Evolutionary conservation across 1,140 invertebrate genomes (phyloP).

Genomic region (Caenorhabditis tropicalis): DNA sequence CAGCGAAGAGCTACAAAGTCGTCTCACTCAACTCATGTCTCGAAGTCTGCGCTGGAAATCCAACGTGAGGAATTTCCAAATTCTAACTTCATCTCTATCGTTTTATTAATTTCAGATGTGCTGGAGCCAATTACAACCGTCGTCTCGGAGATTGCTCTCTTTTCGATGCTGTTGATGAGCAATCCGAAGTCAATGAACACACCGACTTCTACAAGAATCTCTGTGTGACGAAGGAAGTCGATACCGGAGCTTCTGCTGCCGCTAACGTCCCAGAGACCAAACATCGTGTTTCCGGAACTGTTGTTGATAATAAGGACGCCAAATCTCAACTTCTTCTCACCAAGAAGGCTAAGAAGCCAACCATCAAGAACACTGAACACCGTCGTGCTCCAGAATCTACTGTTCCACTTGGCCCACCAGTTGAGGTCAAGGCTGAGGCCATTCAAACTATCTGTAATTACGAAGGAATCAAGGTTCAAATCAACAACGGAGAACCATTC

Average conservation of each 20-base stretch:
- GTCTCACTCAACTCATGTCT: constrained; percentile 67
- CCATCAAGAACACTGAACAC: constrained; percentile 55
- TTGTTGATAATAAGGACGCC: constrained; percentile 33
- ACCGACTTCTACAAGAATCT: constrained; percentile 71
- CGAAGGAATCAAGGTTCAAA: constrained; percentile 69
- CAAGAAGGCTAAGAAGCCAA: constrained; percentile 60
- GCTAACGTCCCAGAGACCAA: constrained; percentile 65
- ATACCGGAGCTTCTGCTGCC: constrained; percentile 59
- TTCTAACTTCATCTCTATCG: too few species aligned
- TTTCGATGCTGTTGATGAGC: constrained; percentile 63
- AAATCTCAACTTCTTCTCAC: constrained; percentile 21
- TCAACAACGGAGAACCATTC: constrained; percentile 69
- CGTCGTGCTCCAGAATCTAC: constrained; percentile 51
- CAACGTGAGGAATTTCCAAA: constrained; percentile 46
- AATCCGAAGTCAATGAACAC: constrained; percentile 64
- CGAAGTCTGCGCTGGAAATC: constrained; percentile 62
- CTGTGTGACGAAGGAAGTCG: constrained; percentile 66
- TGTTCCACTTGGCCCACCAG: constrained; percentile 58
- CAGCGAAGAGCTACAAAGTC: constrained; percentile 58
- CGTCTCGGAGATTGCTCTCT: constrained; percentile 66
- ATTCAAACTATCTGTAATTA: constrained; percentile 72
- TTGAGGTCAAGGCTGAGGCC: constrained; percentile 61
- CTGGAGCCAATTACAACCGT: constrained; percentile 72
- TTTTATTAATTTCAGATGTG: constrained; percentile 52
- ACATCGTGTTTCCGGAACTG: constrained; percentile 48